phyloP scores from a whole-genome alignment of 2,888 invertebrate species.

The Scaptomyza reducta region DNA sequence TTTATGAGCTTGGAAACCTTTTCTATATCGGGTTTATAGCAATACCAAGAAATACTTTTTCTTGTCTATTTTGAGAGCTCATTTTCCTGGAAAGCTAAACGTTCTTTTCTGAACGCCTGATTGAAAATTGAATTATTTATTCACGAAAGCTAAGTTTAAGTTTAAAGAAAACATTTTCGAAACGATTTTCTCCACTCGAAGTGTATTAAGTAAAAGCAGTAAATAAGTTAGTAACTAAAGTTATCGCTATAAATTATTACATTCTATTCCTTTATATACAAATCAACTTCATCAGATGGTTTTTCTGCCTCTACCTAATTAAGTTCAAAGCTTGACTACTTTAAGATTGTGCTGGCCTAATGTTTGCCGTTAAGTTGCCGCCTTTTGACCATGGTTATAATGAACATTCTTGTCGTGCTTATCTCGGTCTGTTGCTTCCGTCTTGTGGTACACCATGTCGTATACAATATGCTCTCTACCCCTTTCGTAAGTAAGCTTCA shows the following conservation, averaged over 20 bases:
- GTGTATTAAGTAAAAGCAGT: no score
- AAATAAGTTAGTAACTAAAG: no score
- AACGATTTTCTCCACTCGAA: no score
- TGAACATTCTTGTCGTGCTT: slow-evolving; percentile 32
- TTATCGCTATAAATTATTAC: not conserved
- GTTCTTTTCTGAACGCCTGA: no score
- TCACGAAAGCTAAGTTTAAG: no score
- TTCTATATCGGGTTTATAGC: no score
- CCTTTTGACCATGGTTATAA: slow-evolving; percentile 22
- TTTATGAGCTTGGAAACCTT: no score
- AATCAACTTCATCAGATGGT: not conserved
- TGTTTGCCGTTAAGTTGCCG: not conserved
- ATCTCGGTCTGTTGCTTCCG: slow-evolving; percentile 35
- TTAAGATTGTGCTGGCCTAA: slow-evolving; percentile 3
- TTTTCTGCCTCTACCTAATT: not conserved
- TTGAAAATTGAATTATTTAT: no score
- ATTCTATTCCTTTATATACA: not conserved
- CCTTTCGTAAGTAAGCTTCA: slow-evolving; percentile 21
- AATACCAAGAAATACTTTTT: no score
- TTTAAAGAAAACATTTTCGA: no score
- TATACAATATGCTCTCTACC: slow-evolving; percentile 40
- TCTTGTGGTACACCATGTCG: slow-evolving; percentile 25
- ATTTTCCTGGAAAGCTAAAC: no score
- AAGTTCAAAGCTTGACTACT: not conserved
- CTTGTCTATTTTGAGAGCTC: no score